Conservation (phyloP, 2,113 vertebrate species). For the Protobothrops flavoviridis region DNA sequence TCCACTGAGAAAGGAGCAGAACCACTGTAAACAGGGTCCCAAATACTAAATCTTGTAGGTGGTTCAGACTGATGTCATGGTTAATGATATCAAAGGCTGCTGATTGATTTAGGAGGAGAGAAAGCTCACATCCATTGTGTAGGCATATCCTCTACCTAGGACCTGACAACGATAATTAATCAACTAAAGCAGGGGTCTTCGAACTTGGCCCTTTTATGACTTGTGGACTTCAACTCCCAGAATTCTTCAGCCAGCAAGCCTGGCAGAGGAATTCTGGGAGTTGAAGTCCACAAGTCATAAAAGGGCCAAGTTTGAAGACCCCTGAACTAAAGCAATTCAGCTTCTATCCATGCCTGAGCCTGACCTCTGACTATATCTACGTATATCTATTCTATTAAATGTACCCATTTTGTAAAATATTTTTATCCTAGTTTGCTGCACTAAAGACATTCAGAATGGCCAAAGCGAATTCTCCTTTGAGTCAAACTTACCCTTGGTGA, state of each 20-base stretch:
- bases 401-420: neutral
- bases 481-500: neutral
- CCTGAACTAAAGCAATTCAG: neutral
- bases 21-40: neutral
- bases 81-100: neutral
- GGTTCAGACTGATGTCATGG: neutral
- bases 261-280: neutral
- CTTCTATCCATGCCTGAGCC: neutral
- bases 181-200: neutral
- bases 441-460: neutral
- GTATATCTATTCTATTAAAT: neutral
- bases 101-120: neutral
- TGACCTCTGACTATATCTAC: neutral
- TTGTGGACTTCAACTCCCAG: neutral
- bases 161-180: neutral
- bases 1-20: neutral
- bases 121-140: neutral
- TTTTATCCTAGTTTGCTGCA: neutral
- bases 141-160: neutral
- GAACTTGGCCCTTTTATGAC: too few species aligned
- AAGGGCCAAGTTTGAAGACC: too few species aligned
- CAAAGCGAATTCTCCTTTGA: neutral
- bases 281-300: neutral
- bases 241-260: neutral
- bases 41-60: neutral